Percentiles rank a stretch among this genome's conserved stretches.
Conservation (phyloP, 2,113 vertebrate species). For the Garra rufa region DNA sequence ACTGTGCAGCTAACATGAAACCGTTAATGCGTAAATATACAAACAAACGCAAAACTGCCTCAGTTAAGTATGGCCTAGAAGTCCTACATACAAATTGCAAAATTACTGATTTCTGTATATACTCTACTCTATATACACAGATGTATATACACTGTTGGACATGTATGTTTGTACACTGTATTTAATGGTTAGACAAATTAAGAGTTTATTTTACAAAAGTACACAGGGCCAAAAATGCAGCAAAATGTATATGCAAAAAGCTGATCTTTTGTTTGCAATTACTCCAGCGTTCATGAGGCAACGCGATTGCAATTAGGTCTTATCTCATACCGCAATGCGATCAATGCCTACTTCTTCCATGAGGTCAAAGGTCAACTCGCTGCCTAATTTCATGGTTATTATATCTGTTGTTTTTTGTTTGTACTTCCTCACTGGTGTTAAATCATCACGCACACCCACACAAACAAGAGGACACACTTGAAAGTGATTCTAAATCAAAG, state of each 20-base stretch:
- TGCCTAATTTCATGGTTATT: slow-evolving; percentile 18
- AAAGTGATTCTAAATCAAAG: slow-evolving; percentile 50
- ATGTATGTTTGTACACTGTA: not conserved
- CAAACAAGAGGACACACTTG: slow-evolving; percentile 38
- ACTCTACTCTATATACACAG: not conserved
- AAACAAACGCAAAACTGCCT: not conserved
- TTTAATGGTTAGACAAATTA: not conserved
- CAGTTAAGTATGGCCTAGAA: not conserved
- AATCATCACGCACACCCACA: slow-evolving; percentile 28
- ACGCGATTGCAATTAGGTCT: not conserved
- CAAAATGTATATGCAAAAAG: not conserved
- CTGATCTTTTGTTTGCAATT: not conserved
- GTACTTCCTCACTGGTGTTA: slow-evolving; percentile 28
- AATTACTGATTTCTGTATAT: not conserved
- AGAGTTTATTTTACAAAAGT: not conserved
- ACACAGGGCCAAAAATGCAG: not conserved
- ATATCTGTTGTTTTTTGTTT: slow-evolving; percentile 18
- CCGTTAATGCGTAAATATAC: slow-evolving; percentile 37
- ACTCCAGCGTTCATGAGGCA: not conserved
- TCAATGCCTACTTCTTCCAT: slow-evolving; percentile 10
- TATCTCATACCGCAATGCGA: not conserved
- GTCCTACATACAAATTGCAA: not conserved
- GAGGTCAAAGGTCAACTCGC: slow-evolving; percentile 28
- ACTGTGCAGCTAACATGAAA: slow-evolving; percentile 41
- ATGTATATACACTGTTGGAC: not conserved